Percentiles rank a stretch among this genome's conserved stretches.
phyloP scores from a whole-genome alignment of 1,140 invertebrate genomes.

The Monochamus saltuarius region DNA sequence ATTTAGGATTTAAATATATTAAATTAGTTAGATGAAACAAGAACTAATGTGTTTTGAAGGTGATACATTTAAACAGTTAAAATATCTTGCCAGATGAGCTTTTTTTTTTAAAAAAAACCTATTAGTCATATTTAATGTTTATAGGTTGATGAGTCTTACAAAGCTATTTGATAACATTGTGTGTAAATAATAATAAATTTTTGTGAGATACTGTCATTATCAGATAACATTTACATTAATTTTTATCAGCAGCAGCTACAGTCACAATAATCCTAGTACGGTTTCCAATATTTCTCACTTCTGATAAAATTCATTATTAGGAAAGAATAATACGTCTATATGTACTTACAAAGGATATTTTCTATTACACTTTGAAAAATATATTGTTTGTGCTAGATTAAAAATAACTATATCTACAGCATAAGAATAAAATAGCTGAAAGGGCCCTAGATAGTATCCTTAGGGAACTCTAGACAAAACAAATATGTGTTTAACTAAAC shows the following conservation, averaged over 20 bases:
- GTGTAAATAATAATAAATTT: neutral
- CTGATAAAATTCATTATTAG: neutral
- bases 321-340: neutral
- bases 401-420: no score
- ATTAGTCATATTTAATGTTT: neutral
- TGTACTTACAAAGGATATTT: neutral
- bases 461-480: neutral
- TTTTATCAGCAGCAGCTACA: neutral
- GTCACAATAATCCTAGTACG: neutral
- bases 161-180: neutral
- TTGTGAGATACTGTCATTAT: neutral
- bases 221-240: neutral
- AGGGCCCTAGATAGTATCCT: neutral
- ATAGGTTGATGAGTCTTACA: neutral
- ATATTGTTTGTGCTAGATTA: neutral
- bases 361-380: neutral
- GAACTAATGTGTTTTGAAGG: no score
- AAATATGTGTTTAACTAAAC: neutral
- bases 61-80: conserved; percentile 13
- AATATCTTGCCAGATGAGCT: neutral
- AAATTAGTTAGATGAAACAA: no score
- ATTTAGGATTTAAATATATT: no score
- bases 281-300: neutral
- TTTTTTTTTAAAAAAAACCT: neutral
- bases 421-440: neutral